Evolutionary conservation across 2,888 invertebrate species (phyloP).

Genomic region (Aphrophora alni): DNA sequence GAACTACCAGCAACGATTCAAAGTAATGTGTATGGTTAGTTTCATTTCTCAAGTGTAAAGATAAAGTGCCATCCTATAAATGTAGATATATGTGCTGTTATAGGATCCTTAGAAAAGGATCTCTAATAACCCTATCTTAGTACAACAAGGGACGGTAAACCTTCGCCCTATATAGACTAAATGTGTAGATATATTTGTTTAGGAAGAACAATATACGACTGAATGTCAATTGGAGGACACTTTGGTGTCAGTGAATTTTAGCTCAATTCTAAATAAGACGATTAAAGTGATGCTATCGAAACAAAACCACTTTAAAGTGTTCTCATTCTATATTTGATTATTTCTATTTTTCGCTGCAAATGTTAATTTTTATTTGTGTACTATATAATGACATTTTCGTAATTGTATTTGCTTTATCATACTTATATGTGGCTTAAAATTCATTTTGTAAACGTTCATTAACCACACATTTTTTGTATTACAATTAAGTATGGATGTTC

Average conservation of each 20-base stretch:
- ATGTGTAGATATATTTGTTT: not conserved
- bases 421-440: not conserved
- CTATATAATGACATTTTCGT: too few species aligned
- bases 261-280: conserved; percentile 6
- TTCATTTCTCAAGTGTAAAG: not conserved
- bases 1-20: not conserved
- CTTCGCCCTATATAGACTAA: not conserved
- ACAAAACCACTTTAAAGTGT: conserved; percentile 6
- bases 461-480: not conserved
- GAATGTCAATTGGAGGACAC: not conserved
- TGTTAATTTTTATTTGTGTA: not conserved
- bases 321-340: not conserved
- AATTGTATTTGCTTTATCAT: not conserved
- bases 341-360: not conserved
- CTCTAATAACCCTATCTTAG: not conserved
- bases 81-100: not conserved
- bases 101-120: not conserved
- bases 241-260: not conserved
- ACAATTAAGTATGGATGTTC: not conserved
- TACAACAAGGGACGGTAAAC: not conserved
- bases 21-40: not conserved
- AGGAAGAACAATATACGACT: not conserved
- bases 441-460: not conserved
- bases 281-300: not conserved
- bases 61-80: conserved; percentile 6